Evolutionary conservation across 2,113 vertebrate genomes (phyloP).

Genomic region (Ochotona curzoniae): DNA sequence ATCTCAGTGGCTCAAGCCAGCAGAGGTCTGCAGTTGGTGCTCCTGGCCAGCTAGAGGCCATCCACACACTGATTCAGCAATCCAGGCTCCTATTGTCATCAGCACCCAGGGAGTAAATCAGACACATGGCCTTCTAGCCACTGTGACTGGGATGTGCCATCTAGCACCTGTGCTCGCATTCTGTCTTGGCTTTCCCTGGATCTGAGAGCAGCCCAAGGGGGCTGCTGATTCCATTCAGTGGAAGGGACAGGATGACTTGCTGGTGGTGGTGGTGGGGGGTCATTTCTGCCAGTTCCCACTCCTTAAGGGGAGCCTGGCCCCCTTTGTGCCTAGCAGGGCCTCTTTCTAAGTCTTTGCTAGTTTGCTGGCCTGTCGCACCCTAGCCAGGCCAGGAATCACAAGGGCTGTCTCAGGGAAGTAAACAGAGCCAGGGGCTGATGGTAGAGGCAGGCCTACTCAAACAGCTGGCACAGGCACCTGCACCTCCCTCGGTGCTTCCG

Average conservation of each 20-base stretch:
- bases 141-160: not conserved
- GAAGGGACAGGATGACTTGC: not conserved
- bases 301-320: not conserved
- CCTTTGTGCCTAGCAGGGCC: not conserved
- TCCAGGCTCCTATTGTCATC: not conserved
- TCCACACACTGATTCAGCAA: not conserved
- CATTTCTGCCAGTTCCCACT: rapidly evolving
- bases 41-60: not conserved
- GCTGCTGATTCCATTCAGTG: rapidly evolving
- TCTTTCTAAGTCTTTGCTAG: not conserved
- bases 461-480: rapidly evolving
- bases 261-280: not conserved
- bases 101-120: not conserved
- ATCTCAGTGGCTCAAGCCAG: not conserved
- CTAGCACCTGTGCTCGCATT: not conserved
- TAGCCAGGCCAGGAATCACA: not conserved
- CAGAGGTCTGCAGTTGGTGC: not conserved
- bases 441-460: not conserved
- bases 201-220: not conserved
- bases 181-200: not conserved
- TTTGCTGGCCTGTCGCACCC: not conserved
- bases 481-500: not conserved
- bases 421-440: not conserved
- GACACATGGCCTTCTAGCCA: not conserved
- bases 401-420: not conserved